Conservation (phyloP, 2,888 invertebrate species). For the Eudemis profundana region DNA sequence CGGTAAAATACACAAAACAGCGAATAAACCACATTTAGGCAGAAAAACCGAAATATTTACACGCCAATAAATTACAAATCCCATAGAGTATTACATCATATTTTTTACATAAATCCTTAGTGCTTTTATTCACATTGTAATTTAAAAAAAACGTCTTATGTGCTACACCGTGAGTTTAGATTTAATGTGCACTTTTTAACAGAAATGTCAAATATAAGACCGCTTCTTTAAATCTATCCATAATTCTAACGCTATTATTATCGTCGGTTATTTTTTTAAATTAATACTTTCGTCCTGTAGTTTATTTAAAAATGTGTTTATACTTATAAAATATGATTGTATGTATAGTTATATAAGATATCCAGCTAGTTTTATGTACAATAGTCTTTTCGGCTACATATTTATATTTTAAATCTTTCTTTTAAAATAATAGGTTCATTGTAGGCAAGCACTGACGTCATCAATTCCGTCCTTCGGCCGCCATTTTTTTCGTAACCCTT, state of each 20-base stretch:
- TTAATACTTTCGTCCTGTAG: constrained; percentile 75
- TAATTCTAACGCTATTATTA: constrained; percentile 76
- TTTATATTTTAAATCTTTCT: constrained; percentile 56
- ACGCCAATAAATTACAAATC: constrained; percentile 65
- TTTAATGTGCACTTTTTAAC: constrained; percentile 64
- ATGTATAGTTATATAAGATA: constrained; percentile 65
- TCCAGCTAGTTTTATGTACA: constrained; percentile 76
- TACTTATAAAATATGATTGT: constrained; percentile 69
- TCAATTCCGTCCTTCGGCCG: constrained; percentile 61
- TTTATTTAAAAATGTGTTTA: constrained; percentile 66
- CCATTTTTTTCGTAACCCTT: constrained; percentile 27
- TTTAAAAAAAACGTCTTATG: constrained; percentile 37
- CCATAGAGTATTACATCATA: constrained; percentile 68
- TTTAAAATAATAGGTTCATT: constrained; percentile 63
- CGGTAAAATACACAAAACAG: constrained; percentile 46
- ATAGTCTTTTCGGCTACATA: constrained; percentile 78
- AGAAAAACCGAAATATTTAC: constrained; percentile 57
- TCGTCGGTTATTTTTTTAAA: constrained; percentile 70
- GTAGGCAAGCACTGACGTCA: constrained; percentile 77
- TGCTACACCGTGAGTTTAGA: constrained; percentile 52
- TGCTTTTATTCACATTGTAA: constrained; percentile 79
- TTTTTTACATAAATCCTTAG: constrained; percentile 72
- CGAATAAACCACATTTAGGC: constrained; percentile 52
- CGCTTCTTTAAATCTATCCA: constrained; percentile 54
- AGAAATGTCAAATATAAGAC: constrained; percentile 47